These are phyloP conservation scores for Panulirus ornatus DNA, from an alignment of 1,140 invertebrate species.

Conservation along the genomic window DNA sequence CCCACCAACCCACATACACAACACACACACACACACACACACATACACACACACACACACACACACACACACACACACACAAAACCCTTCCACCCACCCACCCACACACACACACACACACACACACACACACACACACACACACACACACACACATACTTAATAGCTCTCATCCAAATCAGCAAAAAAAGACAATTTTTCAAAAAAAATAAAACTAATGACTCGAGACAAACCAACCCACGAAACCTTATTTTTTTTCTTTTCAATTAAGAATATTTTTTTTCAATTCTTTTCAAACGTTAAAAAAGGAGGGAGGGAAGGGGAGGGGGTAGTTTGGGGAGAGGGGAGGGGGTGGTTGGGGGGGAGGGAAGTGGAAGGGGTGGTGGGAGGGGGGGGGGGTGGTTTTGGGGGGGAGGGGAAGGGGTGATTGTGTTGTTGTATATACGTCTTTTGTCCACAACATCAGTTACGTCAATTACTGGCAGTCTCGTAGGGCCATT, in stretches of 20 bases:
- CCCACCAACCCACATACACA: too few species aligned
- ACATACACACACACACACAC: constrained; percentile 4
- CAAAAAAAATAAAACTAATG: too few species aligned
- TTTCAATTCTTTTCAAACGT: too few species aligned
- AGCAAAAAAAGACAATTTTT: too few species aligned
- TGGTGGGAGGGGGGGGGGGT: background rate
- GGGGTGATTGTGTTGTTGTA: too few species aligned
- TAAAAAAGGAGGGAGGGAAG: background rate
- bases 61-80: constrained; percentile 15
- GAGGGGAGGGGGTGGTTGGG: background rate
- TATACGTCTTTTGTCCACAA: too few species aligned
- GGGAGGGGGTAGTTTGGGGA: background rate
- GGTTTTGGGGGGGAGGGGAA: background rate
- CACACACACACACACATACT: background rate
- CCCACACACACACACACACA: constrained; percentile 2
- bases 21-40: constrained; percentile 1
- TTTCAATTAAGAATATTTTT: too few species aligned
- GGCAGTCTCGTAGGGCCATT: too few species aligned
- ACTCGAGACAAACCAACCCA: too few species aligned
- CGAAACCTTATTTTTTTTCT: too few species aligned
- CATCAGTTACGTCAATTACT: too few species aligned
- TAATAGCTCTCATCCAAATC: too few species aligned
- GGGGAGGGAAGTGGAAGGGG: background rate
- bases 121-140: constrained; percentile 7
- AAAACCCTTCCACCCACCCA: constrained; percentile 14